Percentiles rank a stretch among this genome's conserved stretches.
Evolutionary conservation across 2,113 vertebrate genomes (phyloP).

Genomic region (Nyctibius bracteatus): DNA sequence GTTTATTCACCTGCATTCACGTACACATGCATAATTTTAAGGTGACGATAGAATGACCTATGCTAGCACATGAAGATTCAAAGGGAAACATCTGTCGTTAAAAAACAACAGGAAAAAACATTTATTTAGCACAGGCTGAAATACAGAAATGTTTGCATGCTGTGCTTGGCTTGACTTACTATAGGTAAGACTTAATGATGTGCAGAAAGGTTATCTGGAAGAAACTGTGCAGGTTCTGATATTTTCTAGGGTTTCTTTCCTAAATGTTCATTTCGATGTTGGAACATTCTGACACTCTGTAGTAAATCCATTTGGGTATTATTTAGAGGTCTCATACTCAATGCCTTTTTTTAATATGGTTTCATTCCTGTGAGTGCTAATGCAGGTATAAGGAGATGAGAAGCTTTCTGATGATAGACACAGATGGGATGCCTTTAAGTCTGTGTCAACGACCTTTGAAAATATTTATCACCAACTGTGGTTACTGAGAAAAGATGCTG

Average conservation of each 20-base stretch:
- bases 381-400: neutral
- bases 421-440: neutral
- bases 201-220: neutral
- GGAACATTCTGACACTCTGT: neutral
- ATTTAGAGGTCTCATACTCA: neutral
- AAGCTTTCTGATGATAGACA: neutral
- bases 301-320: neutral
- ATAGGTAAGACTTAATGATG: neutral
- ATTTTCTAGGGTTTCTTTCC: neutral
- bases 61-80: neutral
- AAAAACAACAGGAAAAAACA: neutral
- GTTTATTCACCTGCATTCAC: neutral
- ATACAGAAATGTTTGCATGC: neutral
- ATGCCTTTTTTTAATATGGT: neutral
- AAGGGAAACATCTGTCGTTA: neutral
- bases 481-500: neutral
- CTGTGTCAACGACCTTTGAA: neutral
- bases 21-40: neutral
- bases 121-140: neutral
- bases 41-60: neutral
- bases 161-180: neutral
- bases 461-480: neutral
- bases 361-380: neutral
- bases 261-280: neutral
- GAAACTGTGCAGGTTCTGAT: neutral